Evolutionary conservation across 2,113 vertebrate genomes (phyloP).

Genomic region (Pyxicephalus adspersus): DNA sequence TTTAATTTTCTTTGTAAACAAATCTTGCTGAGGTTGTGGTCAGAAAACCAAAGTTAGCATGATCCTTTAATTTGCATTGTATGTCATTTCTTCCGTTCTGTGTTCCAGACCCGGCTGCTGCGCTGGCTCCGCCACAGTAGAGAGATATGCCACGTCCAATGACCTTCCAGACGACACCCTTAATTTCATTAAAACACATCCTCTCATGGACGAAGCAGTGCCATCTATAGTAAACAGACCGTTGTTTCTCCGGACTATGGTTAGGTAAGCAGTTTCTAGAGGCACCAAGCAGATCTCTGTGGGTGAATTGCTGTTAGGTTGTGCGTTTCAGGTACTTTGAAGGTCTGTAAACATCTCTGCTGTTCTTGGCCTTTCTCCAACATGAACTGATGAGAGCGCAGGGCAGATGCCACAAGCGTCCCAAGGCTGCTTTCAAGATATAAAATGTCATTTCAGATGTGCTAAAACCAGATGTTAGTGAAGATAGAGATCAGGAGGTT

Average conservation of each 20-base stretch:
- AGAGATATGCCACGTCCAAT: constrained; percentile 89
- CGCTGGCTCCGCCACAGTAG: constrained; percentile 82
- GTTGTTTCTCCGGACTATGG: constrained; percentile 98
- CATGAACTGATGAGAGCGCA: constrained; percentile 46
- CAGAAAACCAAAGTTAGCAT: neutral
- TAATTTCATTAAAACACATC: constrained; percentile 98
- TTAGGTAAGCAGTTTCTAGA: constrained; percentile 79
- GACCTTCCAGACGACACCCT: constrained; percentile 97
- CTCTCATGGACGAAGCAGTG: constrained; percentile 96
- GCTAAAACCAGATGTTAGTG: constrained; percentile 54
- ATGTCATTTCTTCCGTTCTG: constrained; percentile 44
- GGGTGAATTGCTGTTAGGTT: constrained; percentile 13
- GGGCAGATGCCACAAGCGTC: constrained; percentile 56
- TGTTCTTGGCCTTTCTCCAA: constrained; percentile 60
- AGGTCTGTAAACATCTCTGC: constrained; percentile 57
- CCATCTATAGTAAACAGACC: constrained; percentile 91
- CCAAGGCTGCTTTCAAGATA: constrained; percentile 56
- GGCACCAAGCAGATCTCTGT: neutral
- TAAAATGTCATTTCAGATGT: constrained; percentile 42
- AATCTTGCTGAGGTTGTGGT: neutral
- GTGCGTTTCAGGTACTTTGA: constrained; percentile 48
- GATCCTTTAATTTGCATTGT: neutral
- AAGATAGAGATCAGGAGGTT: constrained; percentile 42
- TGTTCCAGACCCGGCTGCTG: constrained; percentile 88
- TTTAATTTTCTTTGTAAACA: constrained; percentile 6